Percentiles rank a stretch among this genome's conserved stretches.
Evolutionary conservation across 2,888 invertebrate species (phyloP).

Genomic region (Caenorhabditis macrosperma): DNA sequence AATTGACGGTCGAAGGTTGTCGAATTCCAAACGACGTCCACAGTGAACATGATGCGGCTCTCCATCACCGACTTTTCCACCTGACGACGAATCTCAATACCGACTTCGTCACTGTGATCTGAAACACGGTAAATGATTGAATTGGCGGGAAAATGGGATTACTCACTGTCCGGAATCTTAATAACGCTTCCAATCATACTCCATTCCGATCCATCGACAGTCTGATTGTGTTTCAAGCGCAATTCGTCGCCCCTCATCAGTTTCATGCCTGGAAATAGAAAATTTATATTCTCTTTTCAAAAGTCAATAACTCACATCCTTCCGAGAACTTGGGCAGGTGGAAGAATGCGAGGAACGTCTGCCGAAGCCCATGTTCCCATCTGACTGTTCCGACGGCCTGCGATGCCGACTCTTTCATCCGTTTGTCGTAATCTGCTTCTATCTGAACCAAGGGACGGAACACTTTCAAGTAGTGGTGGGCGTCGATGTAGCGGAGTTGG

Average conservation of each 20-base stretch:
- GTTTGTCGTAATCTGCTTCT: constrained; percentile 98
- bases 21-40: constrained; percentile 85
- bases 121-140: constrained; percentile 3
- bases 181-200: constrained; percentile 98
- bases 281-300: not conserved
- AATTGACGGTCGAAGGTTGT: constrained; percentile 86
- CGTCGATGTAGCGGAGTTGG: constrained; percentile 90
- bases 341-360: constrained; percentile 97
- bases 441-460: constrained; percentile 96
- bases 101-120: constrained; percentile 97
- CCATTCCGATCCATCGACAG: constrained; percentile 84
- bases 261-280: constrained; percentile 88
- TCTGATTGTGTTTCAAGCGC: constrained; percentile 86
- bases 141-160: not conserved
- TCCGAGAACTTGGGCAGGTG: constrained; percentile 97
- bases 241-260: constrained; percentile 99
- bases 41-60: constrained; percentile 95
- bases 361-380: constrained; percentile 98
- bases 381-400: constrained; percentile 95
- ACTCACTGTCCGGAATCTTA: constrained; percentile 84
- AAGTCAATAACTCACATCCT: constrained; percentile 81
- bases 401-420: constrained; percentile 93
- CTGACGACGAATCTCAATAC: constrained; percentile 93
- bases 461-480: constrained; percentile 98
- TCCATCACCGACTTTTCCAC: constrained; percentile 89